Conservation (phyloP, 2,797 vertebrate genomes). For the Xerus rutilus region DNA sequence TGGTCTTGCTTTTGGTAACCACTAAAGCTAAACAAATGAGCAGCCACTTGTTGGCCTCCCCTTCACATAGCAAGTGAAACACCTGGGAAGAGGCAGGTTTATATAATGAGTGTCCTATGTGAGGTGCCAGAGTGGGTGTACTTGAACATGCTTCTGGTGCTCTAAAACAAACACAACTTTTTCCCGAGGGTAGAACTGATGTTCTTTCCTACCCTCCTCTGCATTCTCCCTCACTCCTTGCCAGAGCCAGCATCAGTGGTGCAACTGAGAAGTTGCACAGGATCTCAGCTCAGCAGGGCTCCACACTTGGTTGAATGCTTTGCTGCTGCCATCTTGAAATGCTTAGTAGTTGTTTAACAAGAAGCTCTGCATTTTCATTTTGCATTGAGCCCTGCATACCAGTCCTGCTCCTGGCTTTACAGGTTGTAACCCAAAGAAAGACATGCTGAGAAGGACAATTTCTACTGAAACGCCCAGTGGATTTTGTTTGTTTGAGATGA, state of each 20-base stretch:
- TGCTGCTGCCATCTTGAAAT: not conserved
- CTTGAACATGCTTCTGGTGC: not conserved
- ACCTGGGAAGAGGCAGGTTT: not conserved
- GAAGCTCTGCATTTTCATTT: not conserved
- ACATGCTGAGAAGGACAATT: not conserved
- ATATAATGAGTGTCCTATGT: not conserved
- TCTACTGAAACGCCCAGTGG: not conserved
- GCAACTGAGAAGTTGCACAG: accelerated
- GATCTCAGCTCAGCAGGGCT: accelerated
- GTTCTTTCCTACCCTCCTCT: not conserved
- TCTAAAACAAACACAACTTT: not conserved
- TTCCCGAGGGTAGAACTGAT: too few relatives aligned
- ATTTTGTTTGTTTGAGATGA: not conserved
- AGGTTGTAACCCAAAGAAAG: not conserved
- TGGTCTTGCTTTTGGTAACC: slow-evolving; percentile 32
- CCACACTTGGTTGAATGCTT: not conserved
- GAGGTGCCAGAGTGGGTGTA: not conserved
- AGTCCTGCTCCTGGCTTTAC: not conserved
- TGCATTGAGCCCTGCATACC: not conserved
- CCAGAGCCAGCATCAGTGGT: not conserved
- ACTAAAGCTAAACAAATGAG: slow-evolving; percentile 16
- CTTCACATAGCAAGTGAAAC: not conserved
- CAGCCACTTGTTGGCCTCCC: not conserved
- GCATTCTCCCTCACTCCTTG: not conserved
- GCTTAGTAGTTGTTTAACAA: not conserved